These are phyloP conservation scores for Dugesia japonica DNA, from an alignment of 2,888 invertebrate genomes.

Conservation along the genomic window DNA sequence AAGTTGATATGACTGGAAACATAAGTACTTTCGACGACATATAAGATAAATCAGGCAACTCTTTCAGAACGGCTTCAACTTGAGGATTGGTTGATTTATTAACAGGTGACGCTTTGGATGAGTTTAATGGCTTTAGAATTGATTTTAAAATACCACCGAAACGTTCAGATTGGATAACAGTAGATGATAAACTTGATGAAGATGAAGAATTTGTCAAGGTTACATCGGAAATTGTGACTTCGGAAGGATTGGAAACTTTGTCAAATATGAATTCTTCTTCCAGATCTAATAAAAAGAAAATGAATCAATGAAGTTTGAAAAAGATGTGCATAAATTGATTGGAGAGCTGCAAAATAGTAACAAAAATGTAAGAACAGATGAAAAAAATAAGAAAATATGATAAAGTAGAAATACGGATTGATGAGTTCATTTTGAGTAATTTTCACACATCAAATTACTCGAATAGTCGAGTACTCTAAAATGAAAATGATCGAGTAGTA, in stretches of 20 bases:
- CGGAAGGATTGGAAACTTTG: background rate
- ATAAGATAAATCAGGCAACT: background rate
- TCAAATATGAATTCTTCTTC: background rate
- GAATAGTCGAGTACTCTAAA: too few relatives aligned
- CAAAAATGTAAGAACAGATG: too few relatives aligned
- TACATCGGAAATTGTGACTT: background rate
- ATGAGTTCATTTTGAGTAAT: too few relatives aligned
- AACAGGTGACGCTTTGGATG: background rate
- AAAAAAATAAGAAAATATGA: too few relatives aligned
- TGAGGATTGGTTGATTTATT: background rate
- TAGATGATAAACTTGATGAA: background rate
- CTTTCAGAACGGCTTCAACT: background rate
- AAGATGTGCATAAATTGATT: too few relatives aligned
- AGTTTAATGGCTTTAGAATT: background rate
- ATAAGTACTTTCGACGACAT: background rate
- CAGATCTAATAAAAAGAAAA: background rate
- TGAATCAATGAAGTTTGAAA: too few relatives aligned
- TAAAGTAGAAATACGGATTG: too few relatives aligned
- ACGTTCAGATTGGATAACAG: background rate
- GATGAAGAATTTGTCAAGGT: background rate
- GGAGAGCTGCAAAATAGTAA: too few relatives aligned
- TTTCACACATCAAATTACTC: too few relatives aligned
- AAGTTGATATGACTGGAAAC: conserved; percentile 14
- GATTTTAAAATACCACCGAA: background rate
- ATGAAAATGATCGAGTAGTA: too few relatives aligned